Evolutionary conservation across 2,888 invertebrate genomes (phyloP).

Genomic region (Cosmia trapezina): DNA sequence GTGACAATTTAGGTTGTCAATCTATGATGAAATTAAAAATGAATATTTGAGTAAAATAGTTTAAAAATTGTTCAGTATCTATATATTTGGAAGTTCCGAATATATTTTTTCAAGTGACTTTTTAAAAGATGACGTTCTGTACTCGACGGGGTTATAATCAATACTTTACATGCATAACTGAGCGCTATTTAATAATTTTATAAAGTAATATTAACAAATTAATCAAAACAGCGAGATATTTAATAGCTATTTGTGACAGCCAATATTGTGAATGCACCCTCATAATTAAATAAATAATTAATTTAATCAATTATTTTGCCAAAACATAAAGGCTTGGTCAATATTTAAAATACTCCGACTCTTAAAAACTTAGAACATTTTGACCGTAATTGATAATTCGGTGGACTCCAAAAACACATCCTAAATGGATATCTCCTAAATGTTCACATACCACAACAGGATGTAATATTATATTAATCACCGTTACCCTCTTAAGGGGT

Average conservation of each 20-base stretch:
- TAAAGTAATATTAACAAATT: background rate
- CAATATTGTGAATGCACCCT: background rate
- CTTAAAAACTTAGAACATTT: background rate
- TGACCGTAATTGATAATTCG: background rate
- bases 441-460: conserved; percentile 9
- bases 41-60: background rate
- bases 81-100: background rate
- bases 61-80: no score
- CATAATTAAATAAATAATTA: background rate
- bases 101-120: background rate
- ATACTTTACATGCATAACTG: background rate
- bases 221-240: background rate
- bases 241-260: background rate
- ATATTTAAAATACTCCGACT: background rate
- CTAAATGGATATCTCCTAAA: conserved; percentile 11
- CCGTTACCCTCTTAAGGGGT: no score
- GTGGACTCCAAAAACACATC: background rate
- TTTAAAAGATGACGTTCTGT: background rate
- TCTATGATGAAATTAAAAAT: background rate
- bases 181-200: background rate
- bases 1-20: conserved; percentile 25
- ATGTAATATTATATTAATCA: no score
- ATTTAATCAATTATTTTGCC: background rate
- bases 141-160: background rate
- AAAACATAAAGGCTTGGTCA: background rate